Evolutionary conservation across 2,113 vertebrate species (phyloP), one percentile per base, ranked within the genome.

Genomic region (Empidonax traillii): DNA sequence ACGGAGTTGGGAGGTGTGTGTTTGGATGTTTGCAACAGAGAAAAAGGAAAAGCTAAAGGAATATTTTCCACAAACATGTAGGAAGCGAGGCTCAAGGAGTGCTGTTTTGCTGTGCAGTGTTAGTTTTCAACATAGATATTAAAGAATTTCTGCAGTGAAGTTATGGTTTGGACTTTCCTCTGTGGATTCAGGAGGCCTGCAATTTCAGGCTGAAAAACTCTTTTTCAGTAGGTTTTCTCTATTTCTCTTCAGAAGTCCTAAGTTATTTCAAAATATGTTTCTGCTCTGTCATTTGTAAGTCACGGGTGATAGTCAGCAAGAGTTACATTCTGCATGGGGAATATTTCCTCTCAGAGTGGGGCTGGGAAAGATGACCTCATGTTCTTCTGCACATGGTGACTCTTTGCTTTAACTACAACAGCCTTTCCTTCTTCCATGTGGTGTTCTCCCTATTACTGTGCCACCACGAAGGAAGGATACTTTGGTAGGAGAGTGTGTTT

Each of bases 281-380:
- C 17, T 0, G 0, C 8, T 55, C 17, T 69, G n/a, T 69, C 2
- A 0, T 47, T 69, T 41, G 0, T 41, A 49, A 83, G 25, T 43
- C 72, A 51, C 10, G 8, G 24, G 31, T 77, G 27, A 19, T 49
- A 47, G 76, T 31, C 47, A 76, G 8, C 41, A 69, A 1, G 17
- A 24, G 30, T 58, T 25, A 10, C 6, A 3, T 67, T 62, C 65
- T 85, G 31, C 39, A 21, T 27, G 44, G 49, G 25, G 27, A 82
- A 3, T 82, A 11, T 43, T 82, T 63, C 23, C 21, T 51, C 4
- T 78, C 37, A 18, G 28, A 11, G 3, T 44, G 46, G 14, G 4
- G 10, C 16, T 78, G 56, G 4, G 13, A 80, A 41, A 62, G 23
- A 28, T 80, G 55, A 18, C 24, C 12, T 27, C 0, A 1, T 16